Percentiles rank a stretch among this genome's conserved stretches.
Conservation (phyloP, 1,140 invertebrate species). For the Cotesia glomerata region DNA sequence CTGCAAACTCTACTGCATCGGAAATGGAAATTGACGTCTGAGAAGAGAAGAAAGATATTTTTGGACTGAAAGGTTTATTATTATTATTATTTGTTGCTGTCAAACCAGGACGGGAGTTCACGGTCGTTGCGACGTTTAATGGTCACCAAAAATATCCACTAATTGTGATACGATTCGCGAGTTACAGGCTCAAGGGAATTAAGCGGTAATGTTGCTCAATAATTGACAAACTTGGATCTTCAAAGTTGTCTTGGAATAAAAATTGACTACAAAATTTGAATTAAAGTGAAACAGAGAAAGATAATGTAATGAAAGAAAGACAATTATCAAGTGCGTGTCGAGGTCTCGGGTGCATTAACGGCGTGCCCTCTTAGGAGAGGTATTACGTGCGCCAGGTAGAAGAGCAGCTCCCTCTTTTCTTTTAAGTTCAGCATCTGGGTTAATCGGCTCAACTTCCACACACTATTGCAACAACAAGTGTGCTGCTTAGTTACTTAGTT, state of each 20-base stretch:
- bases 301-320: background rate
- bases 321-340: constrained; percentile 21
- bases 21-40: background rate
- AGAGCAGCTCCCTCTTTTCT: background rate
- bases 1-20: constrained; percentile 16
- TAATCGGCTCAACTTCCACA: constrained; percentile 15
- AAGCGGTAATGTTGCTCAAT: too few species aligned
- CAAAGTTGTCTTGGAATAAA: background rate
- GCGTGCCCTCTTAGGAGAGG: constrained; percentile 7
- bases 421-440: constrained; percentile 1
- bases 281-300: background rate
- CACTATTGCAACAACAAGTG: background rate
- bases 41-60: constrained; percentile 6
- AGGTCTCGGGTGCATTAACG: constrained; percentile 22
- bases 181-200: too few species aligned
- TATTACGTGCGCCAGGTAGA: constrained; percentile 8
- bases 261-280: background rate
- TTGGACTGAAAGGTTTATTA: background rate
- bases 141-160: too few species aligned
- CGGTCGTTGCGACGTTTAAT: background rate
- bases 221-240: too few species aligned
- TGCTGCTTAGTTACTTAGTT: background rate
- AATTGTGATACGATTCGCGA: too few species aligned
- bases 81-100: background rate
- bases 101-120: background rate